Conservation (phyloP, 2,113 vertebrate species). For the Microtus richardsoni region DNA sequence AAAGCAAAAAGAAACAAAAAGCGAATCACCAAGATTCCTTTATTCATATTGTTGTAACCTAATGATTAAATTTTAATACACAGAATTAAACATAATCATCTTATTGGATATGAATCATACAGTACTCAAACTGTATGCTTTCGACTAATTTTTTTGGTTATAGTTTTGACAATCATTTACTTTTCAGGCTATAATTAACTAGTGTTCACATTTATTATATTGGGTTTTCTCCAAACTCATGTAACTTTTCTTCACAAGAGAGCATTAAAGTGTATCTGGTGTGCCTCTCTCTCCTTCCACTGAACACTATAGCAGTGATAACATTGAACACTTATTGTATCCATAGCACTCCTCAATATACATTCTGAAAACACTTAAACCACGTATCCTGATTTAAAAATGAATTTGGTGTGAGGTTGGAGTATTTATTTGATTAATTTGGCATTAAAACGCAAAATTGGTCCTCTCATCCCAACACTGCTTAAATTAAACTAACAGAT, state of each 20-base stretch:
- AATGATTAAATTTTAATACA: not conserved
- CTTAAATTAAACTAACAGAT: slow-evolving; percentile 70
- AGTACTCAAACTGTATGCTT: not conserved
- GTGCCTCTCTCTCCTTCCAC: not conserved
- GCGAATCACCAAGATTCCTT: not conserved
- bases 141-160: slow-evolving; percentile 14
- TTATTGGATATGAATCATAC: not conserved
- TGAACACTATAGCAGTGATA: not conserved
- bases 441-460: slow-evolving; percentile 61
- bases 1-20: not conserved
- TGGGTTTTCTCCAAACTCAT: not conserved
- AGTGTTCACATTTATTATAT: not conserved
- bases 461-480: slow-evolving; percentile 30
- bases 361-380: slow-evolving; percentile 36
- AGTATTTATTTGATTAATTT: slow-evolving; percentile 64
- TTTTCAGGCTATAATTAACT: not conserved
- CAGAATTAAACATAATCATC: not conserved
- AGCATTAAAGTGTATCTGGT: not conserved
- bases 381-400: not conserved
- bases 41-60: not conserved
- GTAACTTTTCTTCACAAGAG: not conserved
- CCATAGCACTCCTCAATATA: not conserved
- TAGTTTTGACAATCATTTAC: not conserved
- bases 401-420: slow-evolving; percentile 23
- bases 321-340: not conserved